Evolutionary conservation across 1,140 invertebrate genomes (phyloP), one percentile per base, ranked within the genome.

Genomic region (Listronotus bonariensis): DNA sequence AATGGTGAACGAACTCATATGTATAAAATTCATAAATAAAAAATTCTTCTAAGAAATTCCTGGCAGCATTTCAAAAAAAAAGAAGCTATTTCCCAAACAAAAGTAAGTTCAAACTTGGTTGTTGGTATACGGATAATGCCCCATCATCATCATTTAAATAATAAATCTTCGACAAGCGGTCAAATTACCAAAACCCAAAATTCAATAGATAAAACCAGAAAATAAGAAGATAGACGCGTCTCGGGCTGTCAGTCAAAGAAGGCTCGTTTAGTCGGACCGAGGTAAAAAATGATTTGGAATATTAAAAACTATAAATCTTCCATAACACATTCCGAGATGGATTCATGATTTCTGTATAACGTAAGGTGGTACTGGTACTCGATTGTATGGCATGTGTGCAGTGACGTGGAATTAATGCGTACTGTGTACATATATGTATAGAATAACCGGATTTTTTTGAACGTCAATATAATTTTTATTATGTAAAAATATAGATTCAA

Each of bases 281-380:
- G 11, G 60, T 63, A 54, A 63, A 63, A 63, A 63, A 63, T 63
- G 60, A 63, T 63, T 63, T 63, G 48, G 60, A 63, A 63, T 63
- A 63, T 63, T 63, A 17, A 45, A 54, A 63, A 63, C 51, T 43
- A 63, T 63, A 63, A 63, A 63, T 63, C 60, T 63, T 63, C 49
- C 60, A 54, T 31, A 43, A 43, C 60, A 49, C 51, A 63, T 54
- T 53, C 49, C 51, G 20, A 54, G 49, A 54, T 63, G 60, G 60
- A 63, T 54, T 63, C 51, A 43, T 63, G 40, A 54, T 53, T 63
- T 55, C 32, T 34, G 32, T 34, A 34, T 34, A 34, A n/a, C 32
- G 32, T 34, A 34, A 61, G 46, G 18, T 51, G 41, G 56, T 59
- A n/a, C n/a, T n/a, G n/a, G n/a, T n/a, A n/a, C n/a, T n/a, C n/a